These are phyloP conservation scores for Pilophorus perplexus DNA, from an alignment of 2,888 invertebrate genomes.

Conservation along the genomic window DNA sequence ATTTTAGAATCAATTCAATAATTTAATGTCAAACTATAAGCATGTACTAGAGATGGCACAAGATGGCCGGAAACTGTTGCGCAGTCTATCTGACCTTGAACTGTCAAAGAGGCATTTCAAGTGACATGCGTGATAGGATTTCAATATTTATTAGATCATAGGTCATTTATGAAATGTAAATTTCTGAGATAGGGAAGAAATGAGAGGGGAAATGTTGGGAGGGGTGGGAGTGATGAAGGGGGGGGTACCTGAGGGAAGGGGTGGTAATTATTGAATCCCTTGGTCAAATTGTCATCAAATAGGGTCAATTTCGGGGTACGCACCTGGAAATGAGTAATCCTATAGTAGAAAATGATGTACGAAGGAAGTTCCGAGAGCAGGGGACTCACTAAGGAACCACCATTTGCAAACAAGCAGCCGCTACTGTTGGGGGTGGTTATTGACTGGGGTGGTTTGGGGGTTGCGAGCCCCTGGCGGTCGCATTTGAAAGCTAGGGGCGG, in stretches of 20 bases:
- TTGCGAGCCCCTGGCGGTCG: constrained; percentile 3
- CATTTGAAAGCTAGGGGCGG: neutral
- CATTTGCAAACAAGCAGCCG: constrained; percentile 41
- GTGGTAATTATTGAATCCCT: neutral
- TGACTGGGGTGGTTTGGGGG: constrained; percentile 13
- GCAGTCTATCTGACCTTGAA: constrained; percentile 20
- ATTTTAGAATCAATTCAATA: too few species aligned
- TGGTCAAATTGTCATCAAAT: too few species aligned
- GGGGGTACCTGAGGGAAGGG: too few species aligned
- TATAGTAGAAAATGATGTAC: neutral
- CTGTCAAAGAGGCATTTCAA: too few species aligned
- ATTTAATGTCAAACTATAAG: too few species aligned
- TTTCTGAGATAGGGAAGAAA: too few species aligned
- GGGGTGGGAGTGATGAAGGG: too few species aligned
- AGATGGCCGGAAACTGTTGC: constrained; percentile 35
- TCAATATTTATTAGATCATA: too few species aligned
- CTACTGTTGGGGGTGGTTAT: constrained; percentile 40
- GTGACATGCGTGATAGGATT: too few species aligned
- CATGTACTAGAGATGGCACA: too few species aligned
- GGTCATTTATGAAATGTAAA: too few species aligned
- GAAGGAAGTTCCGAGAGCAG: neutral
- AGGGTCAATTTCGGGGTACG: neutral
- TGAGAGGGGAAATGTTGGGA: too few species aligned
- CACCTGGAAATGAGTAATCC: neutral
- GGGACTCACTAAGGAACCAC: constrained; percentile 35